Evolutionary conservation across 2,797 vertebrate species (phyloP).

Genomic region (Huso huso): DNA sequence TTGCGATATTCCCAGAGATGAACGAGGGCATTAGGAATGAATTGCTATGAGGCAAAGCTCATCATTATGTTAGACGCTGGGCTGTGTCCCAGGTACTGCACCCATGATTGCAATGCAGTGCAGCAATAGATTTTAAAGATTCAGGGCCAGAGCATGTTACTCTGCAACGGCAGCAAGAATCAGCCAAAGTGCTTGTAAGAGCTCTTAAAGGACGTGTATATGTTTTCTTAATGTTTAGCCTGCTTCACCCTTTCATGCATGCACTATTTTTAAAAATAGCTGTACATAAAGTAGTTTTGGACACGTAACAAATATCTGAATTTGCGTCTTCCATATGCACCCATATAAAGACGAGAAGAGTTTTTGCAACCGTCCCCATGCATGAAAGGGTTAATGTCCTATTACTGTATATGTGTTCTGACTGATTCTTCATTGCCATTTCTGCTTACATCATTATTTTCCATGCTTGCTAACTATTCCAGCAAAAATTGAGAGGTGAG

Average conservation of each 20-base stretch:
- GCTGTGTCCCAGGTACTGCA: neutral
- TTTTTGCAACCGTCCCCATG: no score
- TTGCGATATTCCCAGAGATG: neutral
- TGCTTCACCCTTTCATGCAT: neutral
- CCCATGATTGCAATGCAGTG: neutral
- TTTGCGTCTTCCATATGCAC: no score
- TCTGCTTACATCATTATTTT: no score
- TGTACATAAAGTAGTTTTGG: no score
- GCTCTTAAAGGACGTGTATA: neutral
- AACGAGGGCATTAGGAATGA: neutral
- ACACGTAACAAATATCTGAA: no score
- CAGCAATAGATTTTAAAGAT: neutral
- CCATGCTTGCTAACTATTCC: no score
- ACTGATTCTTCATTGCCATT: no score
- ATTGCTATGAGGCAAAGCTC: constrained; percentile 2
- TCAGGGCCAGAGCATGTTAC: no score
- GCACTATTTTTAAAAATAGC: neutral
- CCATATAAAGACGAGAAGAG: no score
- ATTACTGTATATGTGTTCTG: no score
- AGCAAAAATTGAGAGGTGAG: no score
- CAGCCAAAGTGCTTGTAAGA: neutral
- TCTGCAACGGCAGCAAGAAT: neutral
- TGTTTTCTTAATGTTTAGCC: neutral
- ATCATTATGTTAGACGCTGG: neutral
- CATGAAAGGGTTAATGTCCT: no score